Evolutionary conservation across 1,140 invertebrate species (phyloP).

Genomic region (Chymomyza costata): DNA sequence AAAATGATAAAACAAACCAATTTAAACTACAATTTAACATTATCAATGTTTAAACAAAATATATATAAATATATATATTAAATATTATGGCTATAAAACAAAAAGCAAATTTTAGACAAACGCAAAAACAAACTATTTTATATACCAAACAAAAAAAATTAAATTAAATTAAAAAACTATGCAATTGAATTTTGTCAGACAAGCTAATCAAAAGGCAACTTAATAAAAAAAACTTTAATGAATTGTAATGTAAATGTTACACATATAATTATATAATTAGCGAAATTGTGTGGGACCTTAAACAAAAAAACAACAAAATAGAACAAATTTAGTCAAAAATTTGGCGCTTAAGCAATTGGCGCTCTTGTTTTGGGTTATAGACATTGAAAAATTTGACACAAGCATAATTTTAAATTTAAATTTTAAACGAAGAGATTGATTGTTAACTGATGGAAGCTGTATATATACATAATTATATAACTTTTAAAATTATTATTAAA

Average conservation of each 20-base stretch:
- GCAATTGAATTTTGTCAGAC: conserved; percentile 67
- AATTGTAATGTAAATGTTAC: conserved; percentile 33
- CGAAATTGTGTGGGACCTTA: conserved; percentile 67
- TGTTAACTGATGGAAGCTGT: conserved; percentile 65
- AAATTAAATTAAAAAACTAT: conserved; percentile 29
- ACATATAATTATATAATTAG: conserved; percentile 64
- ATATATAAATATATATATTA: conserved; percentile 19
- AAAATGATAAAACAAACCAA: conserved; percentile 20
- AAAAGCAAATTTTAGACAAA: conserved; percentile 54
- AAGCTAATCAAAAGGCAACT: conserved; percentile 66
- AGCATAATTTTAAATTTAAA: conserved; percentile 12
- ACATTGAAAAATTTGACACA: too few species aligned
- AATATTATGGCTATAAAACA: conserved; percentile 48
- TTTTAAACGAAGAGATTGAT: conserved; percentile 46
- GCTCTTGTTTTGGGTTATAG: too few species aligned
- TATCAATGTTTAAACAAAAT: conserved; percentile 50
- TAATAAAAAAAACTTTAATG: conserved; percentile 42
- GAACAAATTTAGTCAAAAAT: conserved; percentile 10
- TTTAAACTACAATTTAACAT: conserved; percentile 32
- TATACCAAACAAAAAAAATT: conserved; percentile 8
- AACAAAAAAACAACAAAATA: conserved; percentile 38
- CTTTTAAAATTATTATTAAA: conserved; percentile 65
- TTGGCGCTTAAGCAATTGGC: conserved; percentile 32
- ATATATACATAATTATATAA: conserved; percentile 46
- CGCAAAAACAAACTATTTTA: conserved; percentile 38